Percentiles rank a stretch among this genome's conserved stretches.
These are phyloP conservation scores for Linnaemya tessellans DNA, from an alignment of 2,888 invertebrate genomes.

Conservation along the genomic window DNA sequence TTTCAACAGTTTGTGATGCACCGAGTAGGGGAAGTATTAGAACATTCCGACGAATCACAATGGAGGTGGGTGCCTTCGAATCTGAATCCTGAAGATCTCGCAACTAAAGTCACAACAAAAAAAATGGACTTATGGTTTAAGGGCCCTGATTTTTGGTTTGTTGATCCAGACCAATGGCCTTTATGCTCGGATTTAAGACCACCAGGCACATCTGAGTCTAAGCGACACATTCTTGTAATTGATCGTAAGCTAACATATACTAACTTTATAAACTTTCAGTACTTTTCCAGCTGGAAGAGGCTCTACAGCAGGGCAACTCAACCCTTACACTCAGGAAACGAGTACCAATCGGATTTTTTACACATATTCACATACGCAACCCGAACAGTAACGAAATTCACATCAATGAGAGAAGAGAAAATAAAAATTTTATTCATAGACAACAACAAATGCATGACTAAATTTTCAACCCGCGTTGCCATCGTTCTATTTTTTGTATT, in stretches of 20 bases:
- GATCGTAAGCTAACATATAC: neutral
- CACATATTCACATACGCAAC: too few relatives aligned
- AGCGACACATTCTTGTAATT: conserved; percentile 1
- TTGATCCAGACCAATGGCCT: conserved; percentile 36
- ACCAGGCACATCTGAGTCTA: conserved; percentile 9
- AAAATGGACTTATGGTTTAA: conserved; percentile 48
- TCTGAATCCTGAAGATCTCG: conserved; percentile 54
- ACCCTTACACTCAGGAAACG: too few relatives aligned
- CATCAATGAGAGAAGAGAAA: too few relatives aligned
- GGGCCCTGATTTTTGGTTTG: conserved; percentile 47
- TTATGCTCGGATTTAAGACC: conserved; percentile 11
- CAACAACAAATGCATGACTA: too few relatives aligned
- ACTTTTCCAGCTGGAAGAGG: conserved; percentile 62
- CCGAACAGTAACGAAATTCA: too few relatives aligned
- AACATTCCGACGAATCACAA: conserved; percentile 53
- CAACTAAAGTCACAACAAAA: conserved; percentile 52
- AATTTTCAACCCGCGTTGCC: too few relatives aligned
- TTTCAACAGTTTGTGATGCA: conserved; percentile 53
- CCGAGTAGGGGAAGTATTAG: conserved; percentile 61
- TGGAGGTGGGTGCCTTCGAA: conserved; percentile 68
- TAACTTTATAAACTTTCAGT: conserved; percentile 44
- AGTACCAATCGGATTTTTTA: too few relatives aligned
- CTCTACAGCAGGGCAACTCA: too few relatives aligned
- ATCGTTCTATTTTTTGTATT: too few relatives aligned
- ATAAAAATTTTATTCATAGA: too few relatives aligned